Conservation (phyloP, 1,140 invertebrate genomes). For the Scaptomyza pallida region DNA sequence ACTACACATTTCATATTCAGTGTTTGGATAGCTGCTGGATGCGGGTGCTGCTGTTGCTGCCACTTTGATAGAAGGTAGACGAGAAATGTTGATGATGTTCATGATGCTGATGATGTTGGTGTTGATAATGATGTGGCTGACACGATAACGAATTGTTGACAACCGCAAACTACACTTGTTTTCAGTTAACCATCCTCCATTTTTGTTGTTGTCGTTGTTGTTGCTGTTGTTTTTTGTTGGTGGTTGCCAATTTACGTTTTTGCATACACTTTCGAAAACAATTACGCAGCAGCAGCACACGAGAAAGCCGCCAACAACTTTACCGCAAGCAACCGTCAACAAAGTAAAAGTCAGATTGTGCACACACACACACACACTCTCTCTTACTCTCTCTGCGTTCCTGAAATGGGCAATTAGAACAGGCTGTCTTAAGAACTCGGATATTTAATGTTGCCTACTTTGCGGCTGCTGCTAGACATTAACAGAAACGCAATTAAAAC, state of each 20-base stretch:
- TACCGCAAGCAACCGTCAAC: constrained; percentile 4
- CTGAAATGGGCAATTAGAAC: not conserved
- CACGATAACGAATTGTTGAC: constrained; percentile 41
- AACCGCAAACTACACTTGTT: constrained; percentile 58
- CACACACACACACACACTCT: no score
- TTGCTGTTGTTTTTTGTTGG: constrained; percentile 18
- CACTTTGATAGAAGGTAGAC: constrained; percentile 13
- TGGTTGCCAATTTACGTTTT: constrained; percentile 23
- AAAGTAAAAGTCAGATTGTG: not conserved
- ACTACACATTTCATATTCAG: constrained; percentile 63
- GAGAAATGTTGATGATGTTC: constrained; percentile 5
- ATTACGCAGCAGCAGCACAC: constrained; percentile 45
- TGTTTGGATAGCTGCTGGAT: constrained; percentile 30
- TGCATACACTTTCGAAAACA: constrained; percentile 54
- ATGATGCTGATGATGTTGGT: not conserved
- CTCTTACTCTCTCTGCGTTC: no score
- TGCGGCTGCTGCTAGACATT: not conserved
- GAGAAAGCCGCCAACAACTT: constrained; percentile 3
- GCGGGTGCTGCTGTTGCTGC: constrained; percentile 9
- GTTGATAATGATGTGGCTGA: constrained; percentile 1
- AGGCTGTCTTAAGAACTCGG: not conserved
- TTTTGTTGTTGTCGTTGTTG: not conserved
- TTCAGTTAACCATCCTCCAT: constrained; percentile 11
- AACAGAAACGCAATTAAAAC: not conserved
- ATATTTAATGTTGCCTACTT: not conserved